These are phyloP conservation scores for Drosophila paramelanica DNA, from an alignment of 2,888 invertebrate genomes.

Conservation along the genomic window DNA sequence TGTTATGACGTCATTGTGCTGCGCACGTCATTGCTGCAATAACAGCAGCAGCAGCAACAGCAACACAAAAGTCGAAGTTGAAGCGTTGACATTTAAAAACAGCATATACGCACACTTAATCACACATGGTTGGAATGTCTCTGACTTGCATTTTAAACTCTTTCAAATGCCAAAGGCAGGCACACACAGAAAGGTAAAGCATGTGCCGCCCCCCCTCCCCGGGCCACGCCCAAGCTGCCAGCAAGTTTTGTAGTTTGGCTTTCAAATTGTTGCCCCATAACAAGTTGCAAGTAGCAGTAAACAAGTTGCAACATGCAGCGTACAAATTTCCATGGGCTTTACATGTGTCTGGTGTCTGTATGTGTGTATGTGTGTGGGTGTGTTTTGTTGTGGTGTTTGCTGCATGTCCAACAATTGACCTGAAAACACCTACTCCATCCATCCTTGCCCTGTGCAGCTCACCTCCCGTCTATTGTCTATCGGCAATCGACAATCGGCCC, in stretches of 20 bases:
- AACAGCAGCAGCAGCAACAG: slow-evolving; percentile 12
- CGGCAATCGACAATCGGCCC: too few relatives aligned
- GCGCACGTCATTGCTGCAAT: slow-evolving; percentile 58
- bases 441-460: background rate
- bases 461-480: too few relatives aligned
- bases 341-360: slow-evolving; percentile 22
- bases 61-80: slow-evolving; percentile 73
- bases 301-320: slow-evolving; percentile 26
- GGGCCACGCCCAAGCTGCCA: slow-evolving; percentile 11
- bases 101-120: slow-evolving; percentile 20
- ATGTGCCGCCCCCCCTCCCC: too few relatives aligned
- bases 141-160: slow-evolving; percentile 52
- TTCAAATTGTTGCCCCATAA: slow-evolving; percentile 22
- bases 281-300: slow-evolving; percentile 21
- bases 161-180: slow-evolving; percentile 56
- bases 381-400: slow-evolving; percentile 27
- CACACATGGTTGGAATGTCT: slow-evolving; percentile 37
- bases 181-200: background rate
- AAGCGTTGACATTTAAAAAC: slow-evolving; percentile 76
- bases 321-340: slow-evolving; percentile 46
- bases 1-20: slow-evolving; percentile 65
- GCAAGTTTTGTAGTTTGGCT: slow-evolving; percentile 26
- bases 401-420: slow-evolving; percentile 42
- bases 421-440: slow-evolving; percentile 20
- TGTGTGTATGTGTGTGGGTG: background rate